Base-by-base conservation (phyloP, 2,888 invertebrate species). In the Lepidochrysops patricia region DNA sequence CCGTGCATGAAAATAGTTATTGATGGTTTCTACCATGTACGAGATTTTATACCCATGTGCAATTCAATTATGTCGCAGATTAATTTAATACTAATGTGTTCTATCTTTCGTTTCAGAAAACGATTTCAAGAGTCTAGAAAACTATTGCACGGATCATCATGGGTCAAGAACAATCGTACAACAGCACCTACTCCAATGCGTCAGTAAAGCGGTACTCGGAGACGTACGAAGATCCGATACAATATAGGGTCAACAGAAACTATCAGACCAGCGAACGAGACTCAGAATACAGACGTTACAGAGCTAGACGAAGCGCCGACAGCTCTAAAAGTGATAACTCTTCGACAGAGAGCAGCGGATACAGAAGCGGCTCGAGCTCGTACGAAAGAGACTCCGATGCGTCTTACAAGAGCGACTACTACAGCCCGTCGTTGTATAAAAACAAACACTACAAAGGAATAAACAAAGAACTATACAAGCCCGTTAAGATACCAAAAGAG, bases 121-220 rank as follows among this genome's bases (percentile, higher is more conserved):
- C 74, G 71, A 69, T 67, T 67, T 64, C 65, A 69, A 62, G 68
- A 57, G 13, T 59, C 61, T 71, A 70, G 71, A 71, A 76, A 76
- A 77, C 77, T 66, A 65, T 62, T 76, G 76, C 79, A 70, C 77
- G 57, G 66, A 67, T 59, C 77, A 83, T 66, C 76, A 88, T 89
- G 89, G 89, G 88, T 70, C 89, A 88, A 72, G 86, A 88, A 65
- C 88, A 88, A 70, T 89, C 89, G 57, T 84, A 80, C 74, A 73
- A 80, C 74, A 73, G 78, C 63, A 70, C 72, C 63, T 84, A 84
- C 75, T 75, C 79, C 76, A 79, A 75, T 68, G 69, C 77, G 37
- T 76, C 77, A 71, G 76, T 74, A 62, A 77, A 79, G 64, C 75
- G 79, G 58, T 81, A 80, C 71, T 78, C 76, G 63, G 81, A 84